Percentiles rank a stretch among this genome's conserved stretches.
Evolutionary conservation across 2,888 invertebrate species (phyloP).

Genomic region (Conistra vaccinii): DNA sequence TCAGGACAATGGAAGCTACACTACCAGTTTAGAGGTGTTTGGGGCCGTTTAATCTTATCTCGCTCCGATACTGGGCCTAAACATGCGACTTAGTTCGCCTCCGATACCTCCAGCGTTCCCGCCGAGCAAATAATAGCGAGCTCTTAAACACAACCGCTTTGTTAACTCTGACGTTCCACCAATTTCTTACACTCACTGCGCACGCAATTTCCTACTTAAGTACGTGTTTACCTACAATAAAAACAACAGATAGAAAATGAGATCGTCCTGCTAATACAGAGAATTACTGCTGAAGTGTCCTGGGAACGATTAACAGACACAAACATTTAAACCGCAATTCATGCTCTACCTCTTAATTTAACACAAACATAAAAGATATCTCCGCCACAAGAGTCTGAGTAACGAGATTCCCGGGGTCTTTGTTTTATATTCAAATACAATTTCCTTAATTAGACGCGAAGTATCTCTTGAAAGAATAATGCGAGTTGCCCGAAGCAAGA

Average conservation of each 20-base stretch:
- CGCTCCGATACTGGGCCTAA: slow-evolving; percentile 65
- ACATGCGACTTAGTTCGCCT: slow-evolving; percentile 65
- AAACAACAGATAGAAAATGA: slow-evolving; percentile 24
- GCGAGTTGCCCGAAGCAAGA: slow-evolving; percentile 74
- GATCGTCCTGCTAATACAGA: slow-evolving; percentile 14
- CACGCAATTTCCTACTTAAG: slow-evolving; percentile 64
- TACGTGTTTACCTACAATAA: slow-evolving; percentile 43
- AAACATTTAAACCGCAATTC: slow-evolving; percentile 53
- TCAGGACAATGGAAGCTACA: slow-evolving; percentile 73
- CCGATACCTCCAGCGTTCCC: slow-evolving; percentile 61
- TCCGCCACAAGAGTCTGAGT: slow-evolving; percentile 70
- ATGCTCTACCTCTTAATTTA: slow-evolving; percentile 60
- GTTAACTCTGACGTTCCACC: slow-evolving; percentile 67
- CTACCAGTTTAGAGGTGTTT: slow-evolving; percentile 73
- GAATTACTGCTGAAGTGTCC: slow-evolving; percentile 11
- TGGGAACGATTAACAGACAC: slow-evolving; percentile 26
- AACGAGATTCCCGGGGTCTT: slow-evolving; percentile 74
- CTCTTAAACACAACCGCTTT: slow-evolving; percentile 71
- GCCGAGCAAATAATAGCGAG: slow-evolving; percentile 69
- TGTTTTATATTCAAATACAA: slow-evolving; percentile 83
- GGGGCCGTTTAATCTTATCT: slow-evolving; percentile 75
- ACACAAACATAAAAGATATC: slow-evolving; percentile 73
- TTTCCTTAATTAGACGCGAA: slow-evolving; percentile 83
- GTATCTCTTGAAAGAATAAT: slow-evolving; percentile 81
- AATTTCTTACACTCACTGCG: slow-evolving; percentile 68